Base-by-base conservation (phyloP, 2,113 vertebrate genomes). In the Merops nubicus region DNA sequence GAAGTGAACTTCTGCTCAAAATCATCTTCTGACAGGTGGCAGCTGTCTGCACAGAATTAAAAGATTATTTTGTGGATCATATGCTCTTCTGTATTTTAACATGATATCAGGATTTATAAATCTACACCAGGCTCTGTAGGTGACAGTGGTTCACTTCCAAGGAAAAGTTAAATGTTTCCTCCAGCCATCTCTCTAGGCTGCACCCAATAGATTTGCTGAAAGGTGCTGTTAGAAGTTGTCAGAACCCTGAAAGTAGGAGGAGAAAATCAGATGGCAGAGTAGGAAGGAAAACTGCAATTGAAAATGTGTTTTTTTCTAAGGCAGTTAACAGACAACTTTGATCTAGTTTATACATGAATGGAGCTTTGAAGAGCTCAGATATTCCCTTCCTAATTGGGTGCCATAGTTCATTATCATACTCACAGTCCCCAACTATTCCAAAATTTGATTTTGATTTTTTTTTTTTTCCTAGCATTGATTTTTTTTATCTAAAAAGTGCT, bases 401-500 rank as follows among this genome's bases (percentile, higher is more conserved):
- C 40, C 62, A 92, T 92, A 96, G 92, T 92, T 97, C 94, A 93
- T 93, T 93, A 95, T 73, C 78, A 88, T 62, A 47, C 59, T 93
- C 48, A 34, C 8, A 82, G 77, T 91, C 34, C 31, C 62, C 73
- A 29, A 56, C 63, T 89, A 26, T 43, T 51, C 48, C 11, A 54
- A 77, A 93, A 90, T 84, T 43, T 53, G 6, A 15, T 6, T 57
- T 22, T 4, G 26, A 33, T 25, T 36, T 4, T 5, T 31, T 65
- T 50, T 26, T 67, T 85, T 91, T 68, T 65, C 80, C 43, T 60
- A 88, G 51, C 2, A 0, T 47, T 88, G 90, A 90, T 95, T 97
- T 95, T 95, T 96, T 95, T 95, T 96, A 91, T 95, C 85, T 97
- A 63, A n/a, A 85, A 96, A 96, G 77, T 84, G 38, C 47, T 88